These are phyloP conservation scores for Charanyca ferruginea DNA, from an alignment of 2,888 invertebrate genomes.

Conservation along the genomic window DNA sequence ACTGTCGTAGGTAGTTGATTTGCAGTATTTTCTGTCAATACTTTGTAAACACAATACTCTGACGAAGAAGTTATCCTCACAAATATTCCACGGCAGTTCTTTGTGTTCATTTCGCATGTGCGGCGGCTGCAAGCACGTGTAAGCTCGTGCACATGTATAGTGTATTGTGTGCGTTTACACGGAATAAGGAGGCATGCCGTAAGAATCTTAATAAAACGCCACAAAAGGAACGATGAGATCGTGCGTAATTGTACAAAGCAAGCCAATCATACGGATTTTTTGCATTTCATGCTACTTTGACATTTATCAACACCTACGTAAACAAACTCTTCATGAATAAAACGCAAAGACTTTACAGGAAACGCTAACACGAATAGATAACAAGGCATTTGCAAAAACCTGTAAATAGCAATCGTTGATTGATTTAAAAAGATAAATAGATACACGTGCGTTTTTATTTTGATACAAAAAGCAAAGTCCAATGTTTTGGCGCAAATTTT, in stretches of 20 bases:
- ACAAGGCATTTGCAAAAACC: conserved; percentile 81
- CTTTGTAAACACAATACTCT: conserved; percentile 46
- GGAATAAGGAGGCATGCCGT: conserved; percentile 48
- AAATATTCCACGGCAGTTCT: conserved; percentile 54
- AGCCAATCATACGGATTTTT: conserved; percentile 54
- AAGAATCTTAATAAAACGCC: conserved; percentile 62
- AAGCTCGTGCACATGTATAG: conserved; percentile 29
- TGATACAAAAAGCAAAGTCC: conserved; percentile 75
- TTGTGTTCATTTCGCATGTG: conserved; percentile 52
- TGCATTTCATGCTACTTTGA: conserved; percentile 42
- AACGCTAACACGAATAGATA: conserved; percentile 75
- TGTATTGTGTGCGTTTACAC: conserved; percentile 31
- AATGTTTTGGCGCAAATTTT: conserved; percentile 77
- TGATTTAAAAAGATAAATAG: conserved; percentile 80
- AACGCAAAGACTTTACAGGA: conserved; percentile 74
- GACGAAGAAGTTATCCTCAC: conserved; percentile 48
- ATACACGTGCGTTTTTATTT: conserved; percentile 75
- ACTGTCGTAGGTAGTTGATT: conserved; percentile 4
- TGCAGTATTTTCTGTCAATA: conserved; percentile 30
- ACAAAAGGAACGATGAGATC: conserved; percentile 45
- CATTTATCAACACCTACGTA: conserved; percentile 52
- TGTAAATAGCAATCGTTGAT: conserved; percentile 76
- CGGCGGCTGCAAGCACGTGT: conserved; percentile 43
- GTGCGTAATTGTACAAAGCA: conserved; percentile 55
- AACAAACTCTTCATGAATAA: conserved; percentile 56